Conservation (phyloP, 2,113 vertebrate species). For the Procapra przewalskii region DNA sequence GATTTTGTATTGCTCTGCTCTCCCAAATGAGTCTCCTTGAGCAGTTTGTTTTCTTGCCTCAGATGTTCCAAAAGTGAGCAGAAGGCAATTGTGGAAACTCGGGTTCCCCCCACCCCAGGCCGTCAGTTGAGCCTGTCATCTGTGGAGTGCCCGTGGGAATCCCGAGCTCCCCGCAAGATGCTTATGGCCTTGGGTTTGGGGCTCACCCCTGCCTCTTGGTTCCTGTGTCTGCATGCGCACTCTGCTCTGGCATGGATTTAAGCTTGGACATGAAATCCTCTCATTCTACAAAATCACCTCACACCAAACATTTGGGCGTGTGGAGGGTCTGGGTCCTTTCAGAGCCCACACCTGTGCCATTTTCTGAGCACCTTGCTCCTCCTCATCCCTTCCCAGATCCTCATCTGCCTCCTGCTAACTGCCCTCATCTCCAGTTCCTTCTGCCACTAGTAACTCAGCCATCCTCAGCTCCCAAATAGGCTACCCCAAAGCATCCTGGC, state of each 20-base stretch:
- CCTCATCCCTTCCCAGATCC: background rate
- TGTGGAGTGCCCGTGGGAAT: background rate
- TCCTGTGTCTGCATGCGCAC: background rate
- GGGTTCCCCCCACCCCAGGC: background rate
- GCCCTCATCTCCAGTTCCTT: background rate
- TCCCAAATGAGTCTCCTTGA: background rate
- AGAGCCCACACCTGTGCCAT: background rate
- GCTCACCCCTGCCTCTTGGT: background rate
- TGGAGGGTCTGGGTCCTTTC: background rate
- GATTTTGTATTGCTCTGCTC: background rate
- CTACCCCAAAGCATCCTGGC: background rate
- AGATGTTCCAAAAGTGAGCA: background rate
- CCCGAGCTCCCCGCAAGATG: background rate
- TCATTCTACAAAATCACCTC: background rate
- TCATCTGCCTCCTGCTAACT: background rate
- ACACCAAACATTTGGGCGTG: background rate
- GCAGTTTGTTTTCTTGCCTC: background rate
- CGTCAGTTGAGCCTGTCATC: background rate
- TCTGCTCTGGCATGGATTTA: background rate
- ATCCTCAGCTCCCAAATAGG: background rate
- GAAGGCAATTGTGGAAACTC: background rate
- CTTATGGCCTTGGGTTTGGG: background rate
- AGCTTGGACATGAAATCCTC: background rate
- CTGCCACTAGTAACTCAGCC: background rate
- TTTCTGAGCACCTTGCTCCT: background rate